phyloP scores from a whole-genome alignment of 2,888 invertebrate species.

The Eucera pruinosa region DNA sequence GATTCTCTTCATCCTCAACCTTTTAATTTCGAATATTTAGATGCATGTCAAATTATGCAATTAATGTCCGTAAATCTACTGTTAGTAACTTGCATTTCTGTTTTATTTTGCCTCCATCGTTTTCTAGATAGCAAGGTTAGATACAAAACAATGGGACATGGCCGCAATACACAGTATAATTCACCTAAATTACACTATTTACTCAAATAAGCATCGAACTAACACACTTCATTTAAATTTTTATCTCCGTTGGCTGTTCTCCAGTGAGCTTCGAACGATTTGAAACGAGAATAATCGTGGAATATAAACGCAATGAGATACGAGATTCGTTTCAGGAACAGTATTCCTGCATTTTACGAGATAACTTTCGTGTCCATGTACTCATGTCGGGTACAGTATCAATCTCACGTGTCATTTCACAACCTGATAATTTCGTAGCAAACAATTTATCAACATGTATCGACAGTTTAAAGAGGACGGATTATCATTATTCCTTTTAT shows the following conservation, averaged over 20 bases:
- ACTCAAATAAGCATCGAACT: conserved; percentile 43
- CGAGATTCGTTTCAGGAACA: conserved; percentile 34
- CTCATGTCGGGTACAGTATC: background rate
- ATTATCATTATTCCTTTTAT: too few species aligned
- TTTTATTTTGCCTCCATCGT: too few species aligned
- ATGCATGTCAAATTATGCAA: too few species aligned
- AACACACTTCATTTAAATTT: conserved; percentile 61
- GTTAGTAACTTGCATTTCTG: too few species aligned
- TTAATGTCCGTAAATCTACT: too few species aligned
- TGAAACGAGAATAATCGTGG: conserved; percentile 43
- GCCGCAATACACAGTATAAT: conserved; percentile 14
- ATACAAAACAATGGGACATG: conserved; percentile 12
- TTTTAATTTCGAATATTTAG: too few species aligned
- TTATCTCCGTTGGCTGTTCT: conserved; percentile 55
- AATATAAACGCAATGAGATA: conserved; percentile 28
- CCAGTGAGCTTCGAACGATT: conserved; percentile 49
- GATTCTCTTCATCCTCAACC: too few species aligned
- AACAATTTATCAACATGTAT: background rate
- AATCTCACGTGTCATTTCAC: background rate
- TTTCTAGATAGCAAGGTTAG: background rate
- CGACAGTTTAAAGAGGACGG: too few species aligned
- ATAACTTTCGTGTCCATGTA: conserved; percentile 12
- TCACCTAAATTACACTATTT: conserved; percentile 48
- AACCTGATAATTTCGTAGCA: background rate
- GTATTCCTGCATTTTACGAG: conserved; percentile 48